Base-by-base conservation (phyloP, 2,888 invertebrate genomes). In the Leucophora obtusa region DNA sequence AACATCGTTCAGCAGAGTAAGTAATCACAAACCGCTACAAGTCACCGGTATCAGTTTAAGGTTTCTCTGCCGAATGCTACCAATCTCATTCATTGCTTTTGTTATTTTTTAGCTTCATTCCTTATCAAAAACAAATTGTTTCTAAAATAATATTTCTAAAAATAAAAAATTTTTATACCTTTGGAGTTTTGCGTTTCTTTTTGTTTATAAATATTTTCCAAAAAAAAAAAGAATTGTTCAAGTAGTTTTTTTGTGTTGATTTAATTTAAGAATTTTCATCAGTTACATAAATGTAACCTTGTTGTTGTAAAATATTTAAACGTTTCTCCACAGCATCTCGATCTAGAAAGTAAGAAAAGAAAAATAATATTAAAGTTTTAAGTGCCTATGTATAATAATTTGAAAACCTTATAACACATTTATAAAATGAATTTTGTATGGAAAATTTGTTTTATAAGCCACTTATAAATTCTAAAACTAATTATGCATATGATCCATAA, bases 291-390 rank as follows among this genome's bases (percentile, higher is more conserved):
- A 94, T 94, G 87, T 93, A 93, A 71, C 95, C 95, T 90, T 95
- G 94, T 87, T 95, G 93, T 88, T 96, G 95, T 78, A 97, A 92
- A 84, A 96, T 94, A 86, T 93, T 94, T 73, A 99, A 93, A 83
- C 99, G 94, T 91, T 96, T 97, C 90, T 99, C 98, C 69, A 99
- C 99, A 68, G 98, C 97, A 88, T 97, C 96, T 91, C 98, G 97
- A 91, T 98, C 98, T 97, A 21, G 18, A 58, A 38, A 2, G 38
- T 5, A 35, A 35, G 35, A 38, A 38, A 38, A 1, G 38, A 38
- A 38, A 10, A 38, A 38, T 21, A 3, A 21, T 21, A 21, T 21
- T 21, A 4, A 21, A 21, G 21, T 21, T 21, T 21, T 21, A 21
- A 4, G n/a, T n/a, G n/a, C n/a, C n/a, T n/a, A n/a, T n/a, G n/a